These are phyloP conservation scores for Atherinomorus stipes DNA, from an alignment of 2,113 vertebrate species.

Conservation along the genomic window DNA sequence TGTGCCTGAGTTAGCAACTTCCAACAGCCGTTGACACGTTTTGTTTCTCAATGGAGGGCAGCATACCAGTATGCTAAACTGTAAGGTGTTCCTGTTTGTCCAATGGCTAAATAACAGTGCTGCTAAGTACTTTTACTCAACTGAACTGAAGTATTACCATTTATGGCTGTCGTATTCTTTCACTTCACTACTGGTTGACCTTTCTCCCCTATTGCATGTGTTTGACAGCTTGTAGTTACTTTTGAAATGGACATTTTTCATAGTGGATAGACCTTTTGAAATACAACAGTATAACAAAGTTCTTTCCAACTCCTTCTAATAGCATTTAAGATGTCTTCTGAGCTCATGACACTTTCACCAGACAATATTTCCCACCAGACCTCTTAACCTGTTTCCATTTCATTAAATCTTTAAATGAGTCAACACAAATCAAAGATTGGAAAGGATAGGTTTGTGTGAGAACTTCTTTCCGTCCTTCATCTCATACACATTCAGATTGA, in stretches of 20 bases:
- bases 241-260: neutral
- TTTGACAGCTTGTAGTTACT: neutral
- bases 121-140: neutral
- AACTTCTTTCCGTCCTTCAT: too few relatives aligned
- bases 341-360: neutral
- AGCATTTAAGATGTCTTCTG: neutral
- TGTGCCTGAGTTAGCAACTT: neutral
- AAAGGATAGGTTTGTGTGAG: too few relatives aligned
- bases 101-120: neutral
- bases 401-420: neutral
- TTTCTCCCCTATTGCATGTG: too few relatives aligned
- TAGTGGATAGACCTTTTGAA: too few relatives aligned
- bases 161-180: too few relatives aligned
- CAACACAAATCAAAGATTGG: neutral
- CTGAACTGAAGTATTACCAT: neutral
- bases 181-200: too few relatives aligned
- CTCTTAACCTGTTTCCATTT: neutral
- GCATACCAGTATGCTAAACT: neutral
- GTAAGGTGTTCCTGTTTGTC: slow-evolving; percentile 60
- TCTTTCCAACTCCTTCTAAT: neutral
- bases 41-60: slow-evolving; percentile 54
- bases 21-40: slow-evolving; percentile 6
- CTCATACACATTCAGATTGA: too few relatives aligned
- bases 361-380: neutral
- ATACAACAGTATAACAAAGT: too few relatives aligned